These are phyloP conservation scores for Hylia prasina DNA, from an alignment of 2,113 vertebrate genomes.

Conservation along the genomic window DNA sequence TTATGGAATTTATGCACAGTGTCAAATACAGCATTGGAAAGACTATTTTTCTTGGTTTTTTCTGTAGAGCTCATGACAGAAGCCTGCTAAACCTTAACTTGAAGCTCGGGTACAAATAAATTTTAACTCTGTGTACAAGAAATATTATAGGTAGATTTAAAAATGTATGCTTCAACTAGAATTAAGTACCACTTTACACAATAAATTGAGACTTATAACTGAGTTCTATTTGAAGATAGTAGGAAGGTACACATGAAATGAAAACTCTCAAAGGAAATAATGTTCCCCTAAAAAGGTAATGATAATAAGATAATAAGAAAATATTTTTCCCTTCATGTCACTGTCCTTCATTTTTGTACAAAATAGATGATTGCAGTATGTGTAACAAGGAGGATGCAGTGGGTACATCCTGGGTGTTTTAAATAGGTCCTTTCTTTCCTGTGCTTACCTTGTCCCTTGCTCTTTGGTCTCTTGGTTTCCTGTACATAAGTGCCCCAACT, in stretches of 20 bases:
- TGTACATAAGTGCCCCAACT: rapidly evolving
- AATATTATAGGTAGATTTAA: neutral
- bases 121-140: neutral
- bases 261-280: neutral
- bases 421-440: neutral
- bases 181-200: neutral
- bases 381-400: neutral
- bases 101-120: neutral
- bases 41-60: neutral
- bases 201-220: neutral
- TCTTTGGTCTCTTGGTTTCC: neutral
- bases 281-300: neutral
- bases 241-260: neutral
- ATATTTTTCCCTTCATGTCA: neutral
- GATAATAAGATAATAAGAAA: neutral
- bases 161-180: neutral
- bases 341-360: neutral
- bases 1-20: neutral
- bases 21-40: neutral
- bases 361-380: neutral
- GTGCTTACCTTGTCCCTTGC: neutral
- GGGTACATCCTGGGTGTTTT: neutral
- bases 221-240: neutral
- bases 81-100: neutral
- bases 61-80: neutral